phyloP scores from a whole-genome alignment of 2,113 vertebrate species.

The Donacobius atricapilla region DNA sequence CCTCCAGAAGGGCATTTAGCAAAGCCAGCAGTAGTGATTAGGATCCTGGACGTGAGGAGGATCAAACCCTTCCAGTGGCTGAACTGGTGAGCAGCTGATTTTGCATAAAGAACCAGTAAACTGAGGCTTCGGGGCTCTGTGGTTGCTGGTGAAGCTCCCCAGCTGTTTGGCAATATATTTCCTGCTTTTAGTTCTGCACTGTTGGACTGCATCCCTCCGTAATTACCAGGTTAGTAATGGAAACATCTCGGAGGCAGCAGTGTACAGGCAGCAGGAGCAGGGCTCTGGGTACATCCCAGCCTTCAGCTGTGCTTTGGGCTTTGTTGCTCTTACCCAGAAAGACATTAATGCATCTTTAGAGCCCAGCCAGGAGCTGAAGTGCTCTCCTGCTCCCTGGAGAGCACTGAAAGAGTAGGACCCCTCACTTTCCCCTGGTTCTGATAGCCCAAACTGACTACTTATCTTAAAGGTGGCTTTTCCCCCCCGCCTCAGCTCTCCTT shows the following conservation, averaged over 20 bases:
- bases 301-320: background rate
- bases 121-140: background rate
- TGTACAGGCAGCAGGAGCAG: background rate
- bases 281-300: background rate
- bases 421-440: background rate
- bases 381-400: background rate
- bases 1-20: background rate
- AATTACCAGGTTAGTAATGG: background rate
- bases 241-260: background rate
- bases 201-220: background rate
- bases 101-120: background rate
- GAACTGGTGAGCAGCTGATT: background rate
- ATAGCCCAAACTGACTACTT: background rate
- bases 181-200: background rate
- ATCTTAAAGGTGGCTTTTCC: background rate
- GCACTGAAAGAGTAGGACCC: background rate
- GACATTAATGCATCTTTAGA: background rate
- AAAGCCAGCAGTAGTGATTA: background rate
- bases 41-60: background rate
- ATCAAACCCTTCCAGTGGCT: background rate
- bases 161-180: background rate
- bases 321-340: background rate
- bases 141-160: background rate
- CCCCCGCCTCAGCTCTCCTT: background rate
- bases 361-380: background rate